Evolutionary conservation across 92 coral and sea anemone genomes (phyloP), one percentile per base, ranked within the genome.

Genomic region (Paragorgia papillata): DNA sequence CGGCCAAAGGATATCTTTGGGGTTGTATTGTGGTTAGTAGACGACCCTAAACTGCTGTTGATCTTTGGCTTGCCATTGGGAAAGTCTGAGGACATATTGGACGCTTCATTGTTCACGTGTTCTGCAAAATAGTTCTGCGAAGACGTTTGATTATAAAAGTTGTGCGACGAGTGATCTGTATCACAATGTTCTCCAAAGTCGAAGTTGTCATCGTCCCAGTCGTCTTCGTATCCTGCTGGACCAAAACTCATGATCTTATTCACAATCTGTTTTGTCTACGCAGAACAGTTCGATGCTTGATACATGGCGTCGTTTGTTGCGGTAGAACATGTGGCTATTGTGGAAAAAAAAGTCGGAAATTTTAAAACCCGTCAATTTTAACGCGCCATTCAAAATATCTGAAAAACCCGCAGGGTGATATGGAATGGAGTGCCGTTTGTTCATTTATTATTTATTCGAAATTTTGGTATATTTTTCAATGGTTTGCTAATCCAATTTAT

Each of bases 141-240:
- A 33, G 26, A 19, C 30, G 25, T 27, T 9, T 44, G 29, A 17
- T 32, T 68, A n/a, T n/a, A 66, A 2, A 32, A 37, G 6, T 20
- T 66, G 9, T 30, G 26, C 29, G 76, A 21, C 0, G 59, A 20
- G 49, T 69, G 49, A 3, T 62, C 71, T 0, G 59, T 25, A 31
- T 58, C 79, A 63, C 66, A 58, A 60, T 60, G 59, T 54, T 78
- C 74, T 43, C 85, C 82, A 53, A 80, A 61, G 31, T 74, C 82
- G 71, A 89, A 86, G 0, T 88, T 91, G 34, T 94, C 98, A 46
- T 90, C 97, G 34, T 89, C 97, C 7, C 97, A 94, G 50, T 80
- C 88, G 28, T 92, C 92, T 75, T 94, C 98, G 46, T 74, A 82
- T 56, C 98, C 98, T 1, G 98, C 98, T 13, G 98, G 98, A 7